Conservation (phyloP, 1,140 invertebrate species). For the Atta colombica region DNA sequence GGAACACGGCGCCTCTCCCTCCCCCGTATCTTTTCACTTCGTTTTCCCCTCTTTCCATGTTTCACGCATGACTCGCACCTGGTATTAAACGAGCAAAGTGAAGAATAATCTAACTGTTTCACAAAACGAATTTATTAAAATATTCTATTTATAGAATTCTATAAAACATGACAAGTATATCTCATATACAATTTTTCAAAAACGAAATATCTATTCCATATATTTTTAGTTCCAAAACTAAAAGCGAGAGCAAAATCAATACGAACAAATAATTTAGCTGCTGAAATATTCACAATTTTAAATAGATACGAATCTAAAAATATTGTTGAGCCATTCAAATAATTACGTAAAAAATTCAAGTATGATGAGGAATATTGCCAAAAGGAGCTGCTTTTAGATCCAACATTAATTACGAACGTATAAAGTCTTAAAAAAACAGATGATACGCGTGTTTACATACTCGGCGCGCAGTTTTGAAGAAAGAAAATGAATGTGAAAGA, state of each 20-base stretch:
- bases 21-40: not conserved
- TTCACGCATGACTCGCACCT: slow-evolving; percentile 27
- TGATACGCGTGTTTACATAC: not conserved
- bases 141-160: not conserved
- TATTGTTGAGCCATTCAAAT: no score
- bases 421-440: not conserved
- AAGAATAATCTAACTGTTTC: slow-evolving; percentile 18
- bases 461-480: not conserved
- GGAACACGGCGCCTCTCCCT: slow-evolving; percentile 63
- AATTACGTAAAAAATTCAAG: no score
- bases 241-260: not conserved
- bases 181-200: not conserved
- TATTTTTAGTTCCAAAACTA: not conserved
- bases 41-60: slow-evolving; percentile 1
- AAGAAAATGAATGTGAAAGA: not conserved
- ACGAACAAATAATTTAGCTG: no score
- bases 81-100: slow-evolving; percentile 22
- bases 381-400: no score
- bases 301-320: no score
- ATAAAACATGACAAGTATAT: not conserved
- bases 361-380: no score
- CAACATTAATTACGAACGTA: not conserved
- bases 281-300: no score
- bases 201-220: not conserved
- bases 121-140: slow-evolving; percentile 20